These are phyloP conservation scores for Nesogale talazaci DNA, from an alignment of 2,113 vertebrate species.

Conservation along the genomic window DNA sequence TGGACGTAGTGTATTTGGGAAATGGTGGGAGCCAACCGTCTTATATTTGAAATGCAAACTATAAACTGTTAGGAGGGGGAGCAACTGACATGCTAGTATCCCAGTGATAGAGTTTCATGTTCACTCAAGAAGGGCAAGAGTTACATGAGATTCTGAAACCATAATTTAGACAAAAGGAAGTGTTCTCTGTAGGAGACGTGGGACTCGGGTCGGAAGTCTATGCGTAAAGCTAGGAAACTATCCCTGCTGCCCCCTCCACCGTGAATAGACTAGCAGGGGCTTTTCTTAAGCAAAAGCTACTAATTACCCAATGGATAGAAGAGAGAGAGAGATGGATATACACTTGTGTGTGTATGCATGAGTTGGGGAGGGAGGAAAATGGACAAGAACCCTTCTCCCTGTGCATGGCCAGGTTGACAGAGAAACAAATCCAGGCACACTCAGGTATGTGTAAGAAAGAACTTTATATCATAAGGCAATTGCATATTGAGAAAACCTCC, in stretches of 20 bases:
- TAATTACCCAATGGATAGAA: neutral
- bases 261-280: neutral
- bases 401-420: too few relatives aligned
- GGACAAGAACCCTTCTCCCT: neutral
- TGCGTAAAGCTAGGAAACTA: neutral
- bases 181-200: neutral
- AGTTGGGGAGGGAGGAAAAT: neutral
- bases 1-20: neutral
- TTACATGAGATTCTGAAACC: neutral
- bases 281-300: neutral
- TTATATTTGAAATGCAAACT: constrained; percentile 6
- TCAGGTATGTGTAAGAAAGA: too few relatives aligned
- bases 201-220: neutral
- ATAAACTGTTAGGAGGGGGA: neutral
- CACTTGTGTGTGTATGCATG: neutral
- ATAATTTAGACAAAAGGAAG: neutral
- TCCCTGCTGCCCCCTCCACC: too few relatives aligned
- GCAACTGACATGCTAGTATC: neutral
- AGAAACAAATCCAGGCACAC: too few relatives aligned
- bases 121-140: neutral
- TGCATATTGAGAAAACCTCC: too few relatives aligned
- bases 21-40: neutral
- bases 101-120: neutral
- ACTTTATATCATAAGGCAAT: too few relatives aligned
- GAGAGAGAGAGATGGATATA: neutral